A percentile compares a stretch with the other conserved stretches of the same genome.
phyloP scores from a whole-genome alignment of 2,797 vertebrate genomes.

The Catostomus latipinnis region DNA sequence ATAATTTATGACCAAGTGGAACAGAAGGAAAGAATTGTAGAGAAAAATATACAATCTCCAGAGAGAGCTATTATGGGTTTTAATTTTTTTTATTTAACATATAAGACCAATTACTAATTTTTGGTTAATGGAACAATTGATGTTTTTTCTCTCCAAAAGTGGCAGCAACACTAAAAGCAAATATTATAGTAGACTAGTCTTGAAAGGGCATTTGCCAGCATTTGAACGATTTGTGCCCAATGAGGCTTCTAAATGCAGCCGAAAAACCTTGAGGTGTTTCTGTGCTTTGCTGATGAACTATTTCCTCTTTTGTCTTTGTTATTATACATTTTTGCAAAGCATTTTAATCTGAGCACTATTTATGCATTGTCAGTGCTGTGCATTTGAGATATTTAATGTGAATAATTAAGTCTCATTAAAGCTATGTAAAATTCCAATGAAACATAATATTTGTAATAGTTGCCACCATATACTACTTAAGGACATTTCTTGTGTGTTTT shows the following conservation, averaged over 20 bases:
- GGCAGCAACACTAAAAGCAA: conserved; percentile 7
- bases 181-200: conserved; percentile 15
- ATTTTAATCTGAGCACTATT: conserved; percentile 70
- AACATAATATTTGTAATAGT: conserved; percentile 46
- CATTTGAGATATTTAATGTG: conserved; percentile 75
- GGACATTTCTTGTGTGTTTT: conserved; percentile 9
- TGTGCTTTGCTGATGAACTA: conserved; percentile 66
- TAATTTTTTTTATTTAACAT: conserved; percentile 15
- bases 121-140: not conserved
- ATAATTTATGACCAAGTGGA: not conserved
- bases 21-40: not conserved
- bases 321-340: conserved; percentile 69
- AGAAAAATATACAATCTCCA: not conserved
- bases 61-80: not conserved
- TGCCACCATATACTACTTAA: conserved; percentile 61
- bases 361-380: conserved; percentile 65
- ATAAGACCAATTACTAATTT: conserved; percentile 12
- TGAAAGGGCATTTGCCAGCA: conserved; percentile 54
- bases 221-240: conserved; percentile 63
- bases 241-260: conserved; percentile 65
- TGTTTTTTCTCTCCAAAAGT: not conserved
- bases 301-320: conserved; percentile 66
- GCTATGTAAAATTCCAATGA: conserved; percentile 70
- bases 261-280: conserved; percentile 70
- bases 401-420: conserved; percentile 80